Conservation (phyloP, 2,797 vertebrate genomes). For the Emydoidea blandingii region DNA sequence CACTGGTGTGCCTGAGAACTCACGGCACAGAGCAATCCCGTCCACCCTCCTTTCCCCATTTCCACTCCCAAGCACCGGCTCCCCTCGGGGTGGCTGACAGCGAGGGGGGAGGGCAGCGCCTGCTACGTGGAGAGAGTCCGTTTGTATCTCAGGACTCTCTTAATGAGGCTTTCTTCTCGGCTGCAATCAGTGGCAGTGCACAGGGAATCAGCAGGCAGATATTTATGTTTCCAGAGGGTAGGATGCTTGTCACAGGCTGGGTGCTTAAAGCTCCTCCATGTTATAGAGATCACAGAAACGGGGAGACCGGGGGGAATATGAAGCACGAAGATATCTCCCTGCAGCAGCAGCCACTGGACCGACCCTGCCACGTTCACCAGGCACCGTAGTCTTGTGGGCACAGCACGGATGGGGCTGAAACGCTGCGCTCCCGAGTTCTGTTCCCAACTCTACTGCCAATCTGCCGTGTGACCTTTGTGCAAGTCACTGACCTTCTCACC, state of each 20-base stretch:
- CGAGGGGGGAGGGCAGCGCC: background rate
- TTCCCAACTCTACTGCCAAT: background rate
- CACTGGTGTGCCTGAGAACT: background rate
- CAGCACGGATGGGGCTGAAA: too few species aligned
- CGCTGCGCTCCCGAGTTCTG: background rate
- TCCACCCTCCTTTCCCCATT: background rate
- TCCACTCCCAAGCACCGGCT: background rate
- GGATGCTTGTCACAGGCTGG: background rate
- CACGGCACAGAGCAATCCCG: too few species aligned
- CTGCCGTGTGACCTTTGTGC: background rate
- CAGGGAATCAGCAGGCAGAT: too few species aligned
- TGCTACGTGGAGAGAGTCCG: background rate
- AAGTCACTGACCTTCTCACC: background rate
- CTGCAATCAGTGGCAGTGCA: background rate
- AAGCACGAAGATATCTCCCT: too few species aligned
- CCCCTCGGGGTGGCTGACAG: background rate
- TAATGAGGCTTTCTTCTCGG: background rate
- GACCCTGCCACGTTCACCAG: too few species aligned
- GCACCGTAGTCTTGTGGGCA: too few species aligned
- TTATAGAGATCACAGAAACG: too few species aligned
- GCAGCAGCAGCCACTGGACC: too few species aligned
- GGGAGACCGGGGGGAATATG: too few species aligned
- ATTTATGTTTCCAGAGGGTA: background rate
- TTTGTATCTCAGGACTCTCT: background rate
- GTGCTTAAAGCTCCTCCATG: too few species aligned